These are phyloP conservation scores for Mercenaria mercenaria DNA, from an alignment of 1,140 invertebrate genomes.

Conservation along the genomic window DNA sequence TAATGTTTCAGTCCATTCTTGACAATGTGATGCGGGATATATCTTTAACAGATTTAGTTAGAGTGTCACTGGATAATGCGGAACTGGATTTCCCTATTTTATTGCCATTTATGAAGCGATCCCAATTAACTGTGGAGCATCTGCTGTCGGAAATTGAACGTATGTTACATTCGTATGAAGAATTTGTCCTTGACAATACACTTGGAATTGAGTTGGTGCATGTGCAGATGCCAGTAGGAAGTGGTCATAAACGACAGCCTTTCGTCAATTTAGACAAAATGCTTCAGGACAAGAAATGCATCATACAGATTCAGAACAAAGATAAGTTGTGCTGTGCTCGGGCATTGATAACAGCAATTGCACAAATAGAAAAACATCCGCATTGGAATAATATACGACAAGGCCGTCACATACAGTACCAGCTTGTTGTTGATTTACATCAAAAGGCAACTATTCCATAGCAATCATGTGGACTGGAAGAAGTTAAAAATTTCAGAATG, in stretches of 20 bases:
- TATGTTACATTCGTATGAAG: conserved; percentile 20
- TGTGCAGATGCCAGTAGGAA: too few relatives aligned
- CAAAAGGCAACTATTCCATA: too few relatives aligned
- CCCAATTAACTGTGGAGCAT: neutral
- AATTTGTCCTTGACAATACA: too few relatives aligned
- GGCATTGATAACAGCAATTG: too few relatives aligned
- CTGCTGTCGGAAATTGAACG: conserved; percentile 17
- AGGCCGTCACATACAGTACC: neutral
- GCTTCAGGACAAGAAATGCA: conserved; percentile 17
- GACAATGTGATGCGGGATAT: neutral
- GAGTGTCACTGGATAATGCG: too few relatives aligned
- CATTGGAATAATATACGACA: conserved; percentile 5
- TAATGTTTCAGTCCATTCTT: neutral
- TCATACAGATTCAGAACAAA: conserved; percentile 22
- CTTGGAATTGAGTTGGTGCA: too few relatives aligned
- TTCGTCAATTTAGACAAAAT: neutral
- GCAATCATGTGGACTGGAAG: too few relatives aligned
- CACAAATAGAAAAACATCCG: neutral
- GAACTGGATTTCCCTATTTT: too few relatives aligned
- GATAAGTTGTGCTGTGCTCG: too few relatives aligned
- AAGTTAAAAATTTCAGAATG: too few relatives aligned
- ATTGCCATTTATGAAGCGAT: too few relatives aligned
- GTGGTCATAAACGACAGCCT: neutral
- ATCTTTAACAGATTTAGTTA: too few relatives aligned
- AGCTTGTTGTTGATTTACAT: neutral